Percentiles rank a stretch among this genome's conserved stretches.
Evolutionary conservation across 2,797 vertebrate genomes (phyloP).

Genomic region (Tokudaia muenninki): DNA sequence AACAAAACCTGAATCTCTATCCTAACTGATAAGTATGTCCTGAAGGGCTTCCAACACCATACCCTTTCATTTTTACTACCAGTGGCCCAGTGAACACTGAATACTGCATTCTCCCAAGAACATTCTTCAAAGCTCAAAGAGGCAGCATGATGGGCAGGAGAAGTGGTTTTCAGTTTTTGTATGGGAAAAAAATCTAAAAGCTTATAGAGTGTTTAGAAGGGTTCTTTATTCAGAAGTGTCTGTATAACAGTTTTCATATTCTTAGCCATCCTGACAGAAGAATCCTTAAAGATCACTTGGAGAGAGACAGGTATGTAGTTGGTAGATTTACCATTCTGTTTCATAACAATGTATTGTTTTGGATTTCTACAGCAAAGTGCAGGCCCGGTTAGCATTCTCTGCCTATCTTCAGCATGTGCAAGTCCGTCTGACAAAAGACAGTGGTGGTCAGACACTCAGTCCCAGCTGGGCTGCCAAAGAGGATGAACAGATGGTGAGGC

Average conservation of each 20-base stretch:
- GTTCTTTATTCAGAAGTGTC: constrained; percentile 23
- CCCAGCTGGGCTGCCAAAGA: constrained; percentile 93
- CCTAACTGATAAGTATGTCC: constrained; percentile 36
- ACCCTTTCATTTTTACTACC: neutral
- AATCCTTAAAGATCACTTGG: neutral
- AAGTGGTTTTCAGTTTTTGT: constrained; percentile 1
- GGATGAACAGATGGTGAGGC: constrained; percentile 95
- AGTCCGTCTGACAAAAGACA: constrained; percentile 92
- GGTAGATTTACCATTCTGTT: constrained; percentile 13
- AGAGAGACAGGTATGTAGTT: neutral
- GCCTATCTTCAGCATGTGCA: constrained; percentile 96
- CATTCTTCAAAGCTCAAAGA: constrained; percentile 50
- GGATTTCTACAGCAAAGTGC: constrained; percentile 93
- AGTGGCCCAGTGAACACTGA: neutral
- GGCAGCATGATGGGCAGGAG: neutral
- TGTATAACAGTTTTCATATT: neutral
- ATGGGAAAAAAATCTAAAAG: constrained; percentile 23
- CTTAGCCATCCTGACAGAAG: constrained; percentile 24
- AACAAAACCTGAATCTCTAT: constrained; percentile 56
- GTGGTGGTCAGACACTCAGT: constrained; percentile 86
- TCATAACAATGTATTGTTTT: constrained; percentile 71
- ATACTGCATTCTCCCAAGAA: neutral
- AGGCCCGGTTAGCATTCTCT: constrained; percentile 96
- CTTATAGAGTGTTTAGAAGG: neutral
- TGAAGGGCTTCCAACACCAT: neutral